Evolutionary conservation across 2,888 invertebrate genomes (phyloP).

Genomic region (Hyles lineata): DNA sequence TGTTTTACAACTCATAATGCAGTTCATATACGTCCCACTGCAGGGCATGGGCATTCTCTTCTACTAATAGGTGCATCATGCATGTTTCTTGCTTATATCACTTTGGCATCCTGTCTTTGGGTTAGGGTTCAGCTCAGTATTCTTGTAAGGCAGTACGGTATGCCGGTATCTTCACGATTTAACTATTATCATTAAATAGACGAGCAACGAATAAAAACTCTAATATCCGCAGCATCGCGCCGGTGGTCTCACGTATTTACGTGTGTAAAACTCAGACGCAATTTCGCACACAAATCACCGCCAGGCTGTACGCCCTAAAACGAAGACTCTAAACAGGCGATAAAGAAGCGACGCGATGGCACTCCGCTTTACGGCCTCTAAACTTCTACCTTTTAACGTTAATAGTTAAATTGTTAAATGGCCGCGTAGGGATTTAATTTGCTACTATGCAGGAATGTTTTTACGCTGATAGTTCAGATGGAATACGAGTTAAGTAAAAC

Average conservation of each 20-base stretch:
- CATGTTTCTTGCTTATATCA: too few relatives aligned
- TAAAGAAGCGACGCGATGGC: conserved; percentile 16
- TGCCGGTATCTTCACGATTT: too few relatives aligned
- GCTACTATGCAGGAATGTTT: background rate
- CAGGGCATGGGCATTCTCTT: too few relatives aligned
- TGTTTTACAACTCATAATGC: too few relatives aligned
- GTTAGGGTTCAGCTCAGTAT: too few relatives aligned
- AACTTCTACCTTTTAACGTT: conserved; percentile 8
- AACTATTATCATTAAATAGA: too few relatives aligned
- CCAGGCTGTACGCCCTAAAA: conserved; percentile 8
- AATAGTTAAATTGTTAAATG: conserved; percentile 19
- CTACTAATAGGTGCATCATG: too few relatives aligned
- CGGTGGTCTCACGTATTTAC: conserved; percentile 3
- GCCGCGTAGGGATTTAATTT: conserved; percentile 10
- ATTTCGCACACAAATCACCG: conserved; percentile 18
- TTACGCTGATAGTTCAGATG: background rate
- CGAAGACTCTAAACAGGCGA: conserved; percentile 13
- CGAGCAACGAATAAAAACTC: too few relatives aligned
- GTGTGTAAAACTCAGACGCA: conserved; percentile 21
- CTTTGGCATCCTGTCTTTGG: too few relatives aligned
- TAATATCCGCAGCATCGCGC: background rate
- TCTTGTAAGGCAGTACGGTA: too few relatives aligned
- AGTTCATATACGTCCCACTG: too few relatives aligned
- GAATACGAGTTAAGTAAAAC: too few relatives aligned
- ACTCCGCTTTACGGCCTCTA: conserved; percentile 16